These are phyloP conservation scores for Nestor notabilis DNA, from an alignment of 2,113 vertebrate genomes.

Conservation along the genomic window DNA sequence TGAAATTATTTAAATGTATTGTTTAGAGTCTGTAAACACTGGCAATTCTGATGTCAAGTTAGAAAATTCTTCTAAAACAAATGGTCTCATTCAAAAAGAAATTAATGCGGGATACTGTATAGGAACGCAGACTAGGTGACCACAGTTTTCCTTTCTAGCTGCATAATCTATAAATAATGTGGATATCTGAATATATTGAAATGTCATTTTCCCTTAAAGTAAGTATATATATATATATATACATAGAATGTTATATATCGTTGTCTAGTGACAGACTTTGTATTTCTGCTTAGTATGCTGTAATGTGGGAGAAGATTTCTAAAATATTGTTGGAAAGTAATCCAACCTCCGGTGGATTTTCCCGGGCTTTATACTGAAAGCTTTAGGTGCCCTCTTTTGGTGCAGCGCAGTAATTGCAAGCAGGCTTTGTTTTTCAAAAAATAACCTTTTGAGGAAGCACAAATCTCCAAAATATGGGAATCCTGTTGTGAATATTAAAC, in stretches of 20 bases:
- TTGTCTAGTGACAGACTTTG: neutral
- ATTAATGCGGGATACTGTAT: neutral
- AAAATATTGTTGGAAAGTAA: neutral
- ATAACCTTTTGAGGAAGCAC: neutral
- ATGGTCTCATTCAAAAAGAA: neutral
- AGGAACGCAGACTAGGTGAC: neutral
- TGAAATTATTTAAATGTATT: neutral
- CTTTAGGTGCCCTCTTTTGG: conserved; percentile 77
- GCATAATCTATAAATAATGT: neutral
- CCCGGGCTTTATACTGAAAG: conserved; percentile 21
- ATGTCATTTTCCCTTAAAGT: neutral
- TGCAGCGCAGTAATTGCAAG: neutral
- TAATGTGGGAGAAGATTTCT: conserved; percentile 10
- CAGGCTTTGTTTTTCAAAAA: neutral
- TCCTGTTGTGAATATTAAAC: neutral
- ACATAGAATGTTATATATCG: neutral
- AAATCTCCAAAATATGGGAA: neutral
- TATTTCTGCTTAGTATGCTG: neutral
- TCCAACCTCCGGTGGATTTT: neutral
- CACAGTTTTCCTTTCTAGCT: neutral
- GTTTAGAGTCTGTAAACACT: neutral
- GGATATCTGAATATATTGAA: neutral
- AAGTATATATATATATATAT: neutral
- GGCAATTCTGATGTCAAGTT: neutral
- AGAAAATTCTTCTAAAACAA: neutral